Evolutionary conservation across 2,888 invertebrate species (phyloP), one percentile per base, ranked within the genome.

Genomic region (Pterostichus niger): DNA sequence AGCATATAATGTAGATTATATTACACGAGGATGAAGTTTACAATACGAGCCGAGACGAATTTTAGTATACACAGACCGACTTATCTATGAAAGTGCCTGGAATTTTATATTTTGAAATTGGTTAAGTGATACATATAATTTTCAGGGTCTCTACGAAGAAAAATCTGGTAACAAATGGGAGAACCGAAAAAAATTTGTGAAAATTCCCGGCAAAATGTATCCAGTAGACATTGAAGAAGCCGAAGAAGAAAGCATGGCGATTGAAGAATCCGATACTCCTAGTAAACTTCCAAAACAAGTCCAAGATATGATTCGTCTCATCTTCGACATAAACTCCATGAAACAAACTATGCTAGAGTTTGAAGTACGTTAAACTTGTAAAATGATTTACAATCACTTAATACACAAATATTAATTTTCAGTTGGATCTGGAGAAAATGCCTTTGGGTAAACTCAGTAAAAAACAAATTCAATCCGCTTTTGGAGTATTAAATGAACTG

Each of bases 351-450:
- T 99, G 93, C 89, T 96, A 88, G 98, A 99, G 88, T 99, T 98
- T 90, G 98, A 99, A 91, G 95, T 95, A 86, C 17, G 35, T 33
- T 61, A 1, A 40, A 40, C 6, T 40, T 40, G 0, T 11, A 24
- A 59, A 64, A 40, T 77, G 6, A 59, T 82, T 52, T 33, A 7
- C 40, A 40, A 9, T 33, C 85, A 84, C 46, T 84, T 84, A 40
- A 40, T 17, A 52, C 0, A 52, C 24, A 24, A 24, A 24, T 2
- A 24, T 59, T 77, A 59, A 77, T 79, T 86, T 87, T 68, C 85
- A 93, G 92, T 91, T 99, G 86, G 99, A 99, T 89, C 93, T 96
- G 86, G 97, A 98, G 85, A 99, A 99, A 91, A 99, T 99, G 99
- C 99, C 99, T 0, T 91, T 99, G 7, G 99, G 99, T 24, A 99